Conservation (phyloP, 2,797 vertebrate genomes). For the Paramormyrops hopkinsi region DNA sequence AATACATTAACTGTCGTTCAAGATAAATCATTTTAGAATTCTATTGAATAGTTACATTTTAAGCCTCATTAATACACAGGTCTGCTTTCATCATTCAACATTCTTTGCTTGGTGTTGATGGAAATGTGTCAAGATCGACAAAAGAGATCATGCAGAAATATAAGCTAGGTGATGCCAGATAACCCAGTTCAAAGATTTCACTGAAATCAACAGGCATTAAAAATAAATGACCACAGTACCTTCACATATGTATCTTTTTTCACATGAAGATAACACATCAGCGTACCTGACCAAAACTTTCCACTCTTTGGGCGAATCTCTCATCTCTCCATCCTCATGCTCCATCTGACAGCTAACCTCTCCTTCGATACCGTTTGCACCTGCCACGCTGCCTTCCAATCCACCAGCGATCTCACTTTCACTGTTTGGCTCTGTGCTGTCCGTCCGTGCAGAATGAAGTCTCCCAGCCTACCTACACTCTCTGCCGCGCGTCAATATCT, state of each 20-base stretch:
- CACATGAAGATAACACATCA: slow-evolving; percentile 27
- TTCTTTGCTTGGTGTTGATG: neutral
- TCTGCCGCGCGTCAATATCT: slow-evolving; percentile 31
- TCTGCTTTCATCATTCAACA: neutral
- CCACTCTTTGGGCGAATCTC: slow-evolving; percentile 35
- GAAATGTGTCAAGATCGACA: neutral
- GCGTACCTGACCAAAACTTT: slow-evolving; percentile 52
- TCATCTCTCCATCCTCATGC: slow-evolving; percentile 49
- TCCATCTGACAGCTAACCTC: slow-evolving; percentile 41
- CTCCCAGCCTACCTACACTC: slow-evolving; percentile 48
- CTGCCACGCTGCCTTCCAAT: slow-evolving; percentile 20
- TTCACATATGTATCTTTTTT: neutral
- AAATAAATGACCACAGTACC: neutral
- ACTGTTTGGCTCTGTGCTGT: slow-evolving; percentile 25
- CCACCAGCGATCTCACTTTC: slow-evolving; percentile 27
- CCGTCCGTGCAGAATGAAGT: slow-evolving; percentile 25
- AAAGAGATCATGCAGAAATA: neutral
- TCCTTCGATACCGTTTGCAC: slow-evolving; percentile 33
- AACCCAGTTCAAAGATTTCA: neutral
- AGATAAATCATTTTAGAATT: neutral
- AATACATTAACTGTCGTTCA: neutral
- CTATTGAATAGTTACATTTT: neutral
- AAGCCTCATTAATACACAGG: neutral
- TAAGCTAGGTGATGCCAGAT: neutral
- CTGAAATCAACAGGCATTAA: neutral